These are phyloP conservation scores for Folsomia candida DNA, from an alignment of 2,888 invertebrate species.

Conservation along the genomic window DNA sequence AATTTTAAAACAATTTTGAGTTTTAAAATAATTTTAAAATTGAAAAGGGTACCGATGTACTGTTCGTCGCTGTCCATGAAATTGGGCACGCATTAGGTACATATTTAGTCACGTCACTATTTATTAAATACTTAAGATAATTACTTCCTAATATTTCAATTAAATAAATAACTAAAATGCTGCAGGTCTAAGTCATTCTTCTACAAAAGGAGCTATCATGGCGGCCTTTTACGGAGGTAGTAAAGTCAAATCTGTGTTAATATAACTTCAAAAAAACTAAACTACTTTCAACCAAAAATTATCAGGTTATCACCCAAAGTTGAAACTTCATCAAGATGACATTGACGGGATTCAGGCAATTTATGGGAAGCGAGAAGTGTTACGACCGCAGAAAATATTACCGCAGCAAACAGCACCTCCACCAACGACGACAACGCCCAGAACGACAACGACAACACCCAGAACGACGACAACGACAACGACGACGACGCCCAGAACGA, in stretches of 20 bases:
- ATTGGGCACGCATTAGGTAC: conserved; percentile 57
- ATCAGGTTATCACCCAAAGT: conserved; percentile 34
- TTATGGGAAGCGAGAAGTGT: conserved; percentile 35
- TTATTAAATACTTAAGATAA: too few relatives aligned
- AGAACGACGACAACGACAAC: not conserved
- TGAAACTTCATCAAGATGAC: conserved; percentile 44
- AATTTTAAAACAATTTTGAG: too few relatives aligned
- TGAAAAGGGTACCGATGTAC: conserved; percentile 55
- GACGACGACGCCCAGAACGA: conserved; percentile 9
- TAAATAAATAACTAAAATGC: too few relatives aligned
- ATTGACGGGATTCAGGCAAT: conserved; percentile 34
- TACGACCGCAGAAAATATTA: not conserved
- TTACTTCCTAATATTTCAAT: too few relatives aligned
- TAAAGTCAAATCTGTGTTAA: too few relatives aligned
- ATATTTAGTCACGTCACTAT: too few relatives aligned
- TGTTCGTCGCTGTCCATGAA: conserved; percentile 58
- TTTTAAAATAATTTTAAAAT: too few relatives aligned
- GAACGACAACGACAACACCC: conserved; percentile 12
- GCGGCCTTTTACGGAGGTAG: conserved; percentile 39
- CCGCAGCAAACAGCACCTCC: not conserved
- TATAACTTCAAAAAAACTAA: too few relatives aligned
- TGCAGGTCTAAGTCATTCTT: conserved; percentile 41
- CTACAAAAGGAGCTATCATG: conserved; percentile 42
- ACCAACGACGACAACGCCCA: not conserved
- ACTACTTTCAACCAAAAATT: too few relatives aligned